Conservation (phyloP, 2,113 vertebrate species). For the Progne subis region DNA sequence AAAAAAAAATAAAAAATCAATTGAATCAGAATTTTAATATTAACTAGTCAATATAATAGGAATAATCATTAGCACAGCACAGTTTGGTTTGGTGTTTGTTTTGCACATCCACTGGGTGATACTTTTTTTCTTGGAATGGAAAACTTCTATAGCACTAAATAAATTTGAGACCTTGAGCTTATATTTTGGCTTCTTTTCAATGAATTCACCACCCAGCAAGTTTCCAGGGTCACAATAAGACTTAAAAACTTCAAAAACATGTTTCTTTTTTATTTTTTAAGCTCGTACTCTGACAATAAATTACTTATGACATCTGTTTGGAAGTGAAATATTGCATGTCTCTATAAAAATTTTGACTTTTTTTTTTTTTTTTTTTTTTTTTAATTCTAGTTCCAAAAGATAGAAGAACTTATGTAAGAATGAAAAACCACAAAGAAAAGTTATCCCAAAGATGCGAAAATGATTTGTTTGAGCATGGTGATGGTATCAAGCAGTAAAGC, state of each 20-base stretch:
- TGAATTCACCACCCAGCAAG: conserved; percentile 3
- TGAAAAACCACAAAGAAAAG: neutral
- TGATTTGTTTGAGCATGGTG: neutral
- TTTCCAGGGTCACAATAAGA: conserved; percentile 15
- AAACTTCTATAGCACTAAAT: conserved; percentile 2
- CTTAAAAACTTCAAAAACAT: conserved; percentile 24
- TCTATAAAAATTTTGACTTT: neutral
- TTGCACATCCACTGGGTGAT: neutral
- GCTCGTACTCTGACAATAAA: neutral
- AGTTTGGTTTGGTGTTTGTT: neutral
- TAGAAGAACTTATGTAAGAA: neutral
- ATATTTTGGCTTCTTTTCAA: conserved; percentile 26
- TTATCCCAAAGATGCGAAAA: neutral
- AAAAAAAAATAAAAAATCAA: neutral
- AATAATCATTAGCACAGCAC: neutral
- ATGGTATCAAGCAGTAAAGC: neutral
- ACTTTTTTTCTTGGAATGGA: neutral
- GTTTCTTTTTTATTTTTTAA: conserved; percentile 32
- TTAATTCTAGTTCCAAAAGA: neutral
- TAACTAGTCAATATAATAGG: neutral
- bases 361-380: neutral
- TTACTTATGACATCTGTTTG: conserved; percentile 17
- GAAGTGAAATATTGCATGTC: conserved; percentile 25
- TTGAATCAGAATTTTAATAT: neutral
- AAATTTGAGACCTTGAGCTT: neutral